A percentile compares a stretch with the other conserved stretches of the same genome.
Conservation (phyloP, 2,888 invertebrate species). For the Octonoba sinensis region DNA sequence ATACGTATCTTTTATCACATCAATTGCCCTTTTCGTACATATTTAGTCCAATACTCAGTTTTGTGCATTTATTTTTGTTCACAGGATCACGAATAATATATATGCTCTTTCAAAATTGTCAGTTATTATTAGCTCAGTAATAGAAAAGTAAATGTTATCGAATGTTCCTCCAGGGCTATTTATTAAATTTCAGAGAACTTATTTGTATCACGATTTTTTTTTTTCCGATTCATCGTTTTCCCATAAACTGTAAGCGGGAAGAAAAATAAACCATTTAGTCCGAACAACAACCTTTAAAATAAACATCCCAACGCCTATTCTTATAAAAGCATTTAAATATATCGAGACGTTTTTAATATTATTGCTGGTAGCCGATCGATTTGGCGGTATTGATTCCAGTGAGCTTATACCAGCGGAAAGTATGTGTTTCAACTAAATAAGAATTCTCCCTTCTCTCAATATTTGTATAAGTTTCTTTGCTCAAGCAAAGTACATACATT, state of each 20-base stretch:
- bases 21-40: too few species aligned
- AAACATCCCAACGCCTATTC: constrained; percentile 18
- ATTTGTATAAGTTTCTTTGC: constrained; percentile 41
- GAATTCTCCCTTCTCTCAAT: constrained; percentile 30
- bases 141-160: too few species aligned
- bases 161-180: too few species aligned
- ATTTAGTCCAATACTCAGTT: too few species aligned
- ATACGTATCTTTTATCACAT: too few species aligned
- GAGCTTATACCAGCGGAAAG: background rate
- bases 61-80: too few species aligned
- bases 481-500: constrained; percentile 46
- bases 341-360: constrained; percentile 24
- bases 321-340: constrained; percentile 43
- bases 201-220: background rate
- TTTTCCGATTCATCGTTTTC: constrained; percentile 13
- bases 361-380: background rate
- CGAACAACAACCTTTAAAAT: constrained; percentile 4
- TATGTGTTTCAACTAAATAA: constrained; percentile 43
- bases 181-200: too few species aligned
- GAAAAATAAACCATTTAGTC: background rate
- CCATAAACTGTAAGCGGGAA: constrained; percentile 1
- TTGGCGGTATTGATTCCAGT: constrained; percentile 9
- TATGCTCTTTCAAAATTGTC: too few species aligned
- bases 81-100: too few species aligned
- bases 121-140: too few species aligned